A percentile compares a stretch with the other conserved stretches of the same genome.
Conservation (phyloP, 2,797 vertebrate genomes). For the Thamnophis elegans region DNA sequence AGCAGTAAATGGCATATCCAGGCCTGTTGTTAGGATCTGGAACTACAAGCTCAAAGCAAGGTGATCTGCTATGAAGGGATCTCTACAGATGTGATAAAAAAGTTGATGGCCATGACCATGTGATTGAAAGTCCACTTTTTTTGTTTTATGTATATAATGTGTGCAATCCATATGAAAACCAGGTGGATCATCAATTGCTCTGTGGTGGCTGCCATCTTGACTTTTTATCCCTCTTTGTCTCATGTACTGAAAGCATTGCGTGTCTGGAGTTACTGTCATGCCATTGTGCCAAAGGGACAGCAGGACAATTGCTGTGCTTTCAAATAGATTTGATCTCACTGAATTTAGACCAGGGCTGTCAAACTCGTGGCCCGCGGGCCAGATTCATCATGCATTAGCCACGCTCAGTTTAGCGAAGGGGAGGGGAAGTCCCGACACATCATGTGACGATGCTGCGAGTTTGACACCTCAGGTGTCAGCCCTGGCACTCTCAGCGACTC, state of each 20-base stretch:
- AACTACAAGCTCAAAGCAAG: not conserved
- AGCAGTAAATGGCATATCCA: not conserved
- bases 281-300: not conserved
- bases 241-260: not conserved
- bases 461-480: too few relatives aligned
- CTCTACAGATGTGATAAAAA: not conserved
- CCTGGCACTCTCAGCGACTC: too few relatives aligned
- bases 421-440: too few relatives aligned
- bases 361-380: too few relatives aligned
- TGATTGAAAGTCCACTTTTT: not conserved
- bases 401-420: too few relatives aligned
- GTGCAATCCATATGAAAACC: not conserved
- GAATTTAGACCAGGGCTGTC: not conserved
- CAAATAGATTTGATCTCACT: slow-evolving; percentile 8
- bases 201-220: not conserved
- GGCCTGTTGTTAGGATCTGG: not conserved
- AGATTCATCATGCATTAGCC: too few relatives aligned
- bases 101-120: not conserved
- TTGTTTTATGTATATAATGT: not conserved
- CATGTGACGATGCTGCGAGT: too few relatives aligned
- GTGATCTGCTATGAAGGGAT: not conserved
- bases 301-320: not conserved
- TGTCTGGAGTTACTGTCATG: not conserved
- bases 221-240: not conserved
- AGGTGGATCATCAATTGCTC: not conserved